Percentiles rank a stretch among this genome's conserved stretches.
Evolutionary conservation across 2,113 vertebrate species (phyloP).

Genomic region (Ahaetulla prasina): DNA sequence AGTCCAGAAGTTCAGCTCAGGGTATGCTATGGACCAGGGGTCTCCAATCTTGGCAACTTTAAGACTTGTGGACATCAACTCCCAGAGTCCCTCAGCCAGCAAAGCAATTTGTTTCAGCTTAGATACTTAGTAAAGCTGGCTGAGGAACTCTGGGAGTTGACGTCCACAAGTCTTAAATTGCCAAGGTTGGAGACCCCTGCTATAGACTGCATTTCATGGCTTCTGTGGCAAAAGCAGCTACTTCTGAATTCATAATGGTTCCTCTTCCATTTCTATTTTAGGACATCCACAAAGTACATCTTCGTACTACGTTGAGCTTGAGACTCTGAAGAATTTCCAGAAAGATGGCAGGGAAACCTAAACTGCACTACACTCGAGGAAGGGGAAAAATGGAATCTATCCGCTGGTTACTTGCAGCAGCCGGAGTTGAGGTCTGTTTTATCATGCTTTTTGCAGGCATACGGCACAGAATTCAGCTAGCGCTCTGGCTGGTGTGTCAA

Average conservation of each 20-base stretch:
- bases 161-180: too few species aligned
- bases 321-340: slow-evolving; percentile 36
- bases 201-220: background rate
- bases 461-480: background rate
- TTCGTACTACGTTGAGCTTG: slow-evolving; percentile 12
- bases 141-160: too few species aligned
- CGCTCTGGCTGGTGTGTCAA: background rate
- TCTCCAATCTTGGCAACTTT: too few species aligned
- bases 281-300: background rate
- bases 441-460: background rate
- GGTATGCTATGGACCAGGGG: background rate
- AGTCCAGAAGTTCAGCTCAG: background rate
- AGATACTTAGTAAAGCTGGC: too few species aligned
- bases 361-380: slow-evolving; percentile 77
- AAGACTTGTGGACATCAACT: too few species aligned
- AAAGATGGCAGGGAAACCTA: slow-evolving; percentile 76
- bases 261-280: background rate
- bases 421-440: slow-evolving; percentile 77
- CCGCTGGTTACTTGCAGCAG: slow-evolving; percentile 82
- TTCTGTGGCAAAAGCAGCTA: background rate
- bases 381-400: slow-evolving; percentile 90
- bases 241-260: background rate
- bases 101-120: too few species aligned
- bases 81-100: too few species aligned
- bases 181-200: too few species aligned